A percentile compares a stretch with the other conserved stretches of the same genome.
These are phyloP conservation scores for Amblyjoppa fuscipennis DNA, from an alignment of 2,888 invertebrate genomes.

Conservation along the genomic window DNA sequence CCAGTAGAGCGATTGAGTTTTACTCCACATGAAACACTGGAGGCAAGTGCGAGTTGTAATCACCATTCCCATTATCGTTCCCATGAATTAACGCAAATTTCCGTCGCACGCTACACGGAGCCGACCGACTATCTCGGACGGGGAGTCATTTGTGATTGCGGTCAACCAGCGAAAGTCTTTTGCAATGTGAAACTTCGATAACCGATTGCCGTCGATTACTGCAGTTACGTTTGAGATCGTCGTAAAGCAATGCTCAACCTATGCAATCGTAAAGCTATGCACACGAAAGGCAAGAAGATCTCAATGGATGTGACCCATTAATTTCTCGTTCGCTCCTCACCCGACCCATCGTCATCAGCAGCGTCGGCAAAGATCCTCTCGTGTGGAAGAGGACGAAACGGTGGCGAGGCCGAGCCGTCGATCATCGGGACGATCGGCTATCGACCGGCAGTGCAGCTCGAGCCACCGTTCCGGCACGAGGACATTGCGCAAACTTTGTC, in stretches of 20 bases:
- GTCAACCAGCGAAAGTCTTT: conserved; percentile 59
- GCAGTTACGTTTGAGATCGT: conserved; percentile 1
- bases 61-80: conserved; percentile 36
- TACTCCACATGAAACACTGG: neutral
- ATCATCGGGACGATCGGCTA: conserved; percentile 39
- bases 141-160: conserved; percentile 40
- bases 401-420: conserved; percentile 18
- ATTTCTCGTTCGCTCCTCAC: neutral
- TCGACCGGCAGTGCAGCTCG: conserved; percentile 48
- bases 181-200: conserved; percentile 22
- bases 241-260: neutral
- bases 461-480: conserved; percentile 43
- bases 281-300: too few relatives aligned
- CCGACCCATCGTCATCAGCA: neutral
- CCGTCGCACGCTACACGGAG: conserved; percentile 21
- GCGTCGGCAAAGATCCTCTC: neutral
- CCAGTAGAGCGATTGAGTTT: too few relatives aligned
- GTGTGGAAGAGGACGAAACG: neutral
- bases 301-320: too few relatives aligned
- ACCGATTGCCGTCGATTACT: conserved; percentile 22
- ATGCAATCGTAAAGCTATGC: too few relatives aligned
- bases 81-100: conserved; percentile 41
- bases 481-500: conserved; percentile 55
- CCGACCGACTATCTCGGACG: neutral
- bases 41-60: conserved; percentile 20